Evolutionary conservation across 2,888 invertebrate species (phyloP).

Genomic region (Bugula neritina): DNA sequence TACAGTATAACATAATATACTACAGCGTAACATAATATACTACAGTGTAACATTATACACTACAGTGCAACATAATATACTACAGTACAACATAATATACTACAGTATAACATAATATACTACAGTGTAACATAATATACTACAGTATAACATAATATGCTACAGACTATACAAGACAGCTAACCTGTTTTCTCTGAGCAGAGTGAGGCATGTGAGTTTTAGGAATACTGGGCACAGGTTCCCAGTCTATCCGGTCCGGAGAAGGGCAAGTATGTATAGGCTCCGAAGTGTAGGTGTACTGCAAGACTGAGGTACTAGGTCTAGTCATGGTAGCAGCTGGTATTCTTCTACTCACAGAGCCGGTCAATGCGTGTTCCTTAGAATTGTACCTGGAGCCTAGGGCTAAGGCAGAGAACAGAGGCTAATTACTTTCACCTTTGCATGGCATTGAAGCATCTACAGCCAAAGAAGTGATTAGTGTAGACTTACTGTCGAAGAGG

Average conservation of each 20-base stretch:
- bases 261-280: not conserved
- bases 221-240: conserved; percentile 41
- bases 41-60: too few relatives aligned
- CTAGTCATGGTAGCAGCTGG: conserved; percentile 46
- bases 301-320: conserved; percentile 33
- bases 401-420: conserved; percentile 2
- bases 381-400: conserved; percentile 2
- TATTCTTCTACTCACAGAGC: conserved; percentile 37
- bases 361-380: not conserved
- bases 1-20: too few relatives aligned
- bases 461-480: not conserved
- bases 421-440: too few relatives aligned
- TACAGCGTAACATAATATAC: too few relatives aligned
- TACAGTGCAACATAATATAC: too few relatives aligned
- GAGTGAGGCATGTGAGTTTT: conserved; percentile 49
- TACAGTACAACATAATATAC: too few relatives aligned
- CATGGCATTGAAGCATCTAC: too few relatives aligned
- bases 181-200: conserved; percentile 37
- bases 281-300: conserved; percentile 19
- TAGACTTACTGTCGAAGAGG: conserved; percentile 8
- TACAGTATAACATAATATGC: too few relatives aligned
- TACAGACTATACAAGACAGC: not conserved
- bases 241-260: not conserved
- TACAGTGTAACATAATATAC: too few relatives aligned
- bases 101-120: too few relatives aligned